phyloP scores from a whole-genome alignment of 2,113 vertebrate species.

The Paraplagusia blochii region DNA sequence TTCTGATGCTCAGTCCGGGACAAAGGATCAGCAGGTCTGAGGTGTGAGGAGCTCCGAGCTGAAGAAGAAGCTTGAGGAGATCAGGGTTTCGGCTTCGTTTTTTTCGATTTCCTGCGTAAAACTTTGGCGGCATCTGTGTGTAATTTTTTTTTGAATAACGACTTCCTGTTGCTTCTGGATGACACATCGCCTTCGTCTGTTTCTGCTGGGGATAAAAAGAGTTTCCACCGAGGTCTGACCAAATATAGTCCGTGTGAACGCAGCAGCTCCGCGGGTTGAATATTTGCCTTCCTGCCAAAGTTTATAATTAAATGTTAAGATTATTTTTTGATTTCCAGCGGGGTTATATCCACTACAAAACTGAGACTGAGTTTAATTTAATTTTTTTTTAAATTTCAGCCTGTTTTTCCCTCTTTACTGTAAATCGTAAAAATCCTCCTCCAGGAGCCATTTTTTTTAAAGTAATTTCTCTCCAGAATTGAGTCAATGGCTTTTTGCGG shows the following conservation, averaged over 20 bases:
- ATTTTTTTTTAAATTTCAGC: background rate
- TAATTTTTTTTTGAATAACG: background rate
- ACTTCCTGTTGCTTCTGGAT: background rate
- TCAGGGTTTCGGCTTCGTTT: slow-evolving; percentile 28
- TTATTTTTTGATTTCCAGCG: slow-evolving; percentile 2
- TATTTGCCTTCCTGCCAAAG: slow-evolving; percentile 48
- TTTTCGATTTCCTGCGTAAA: slow-evolving; percentile 4
- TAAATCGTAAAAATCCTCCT: slow-evolving; percentile 19
- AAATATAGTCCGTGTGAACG: slow-evolving; percentile 61
- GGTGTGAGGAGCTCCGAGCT: slow-evolving; percentile 13
- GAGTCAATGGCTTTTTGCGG: slow-evolving; percentile 16
- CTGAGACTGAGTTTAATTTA: background rate
- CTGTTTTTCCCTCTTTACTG: background rate
- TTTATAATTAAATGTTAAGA: slow-evolving; percentile 52
- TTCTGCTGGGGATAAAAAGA: slow-evolving; percentile 13
- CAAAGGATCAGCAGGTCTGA: slow-evolving; percentile 23
- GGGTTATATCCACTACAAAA: background rate
- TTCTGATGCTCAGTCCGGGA: slow-evolving; percentile 11
- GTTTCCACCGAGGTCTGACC: slow-evolving; percentile 44
- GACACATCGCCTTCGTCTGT: background rate
- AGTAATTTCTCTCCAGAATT: slow-evolving; percentile 36
- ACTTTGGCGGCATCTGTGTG: background rate
- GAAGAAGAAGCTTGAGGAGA: slow-evolving; percentile 51
- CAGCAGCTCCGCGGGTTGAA: slow-evolving; percentile 25
- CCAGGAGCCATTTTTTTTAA: slow-evolving; percentile 67